Evolutionary conservation across 1,140 invertebrate species (phyloP).

Genomic region (Nebria ingens): DNA sequence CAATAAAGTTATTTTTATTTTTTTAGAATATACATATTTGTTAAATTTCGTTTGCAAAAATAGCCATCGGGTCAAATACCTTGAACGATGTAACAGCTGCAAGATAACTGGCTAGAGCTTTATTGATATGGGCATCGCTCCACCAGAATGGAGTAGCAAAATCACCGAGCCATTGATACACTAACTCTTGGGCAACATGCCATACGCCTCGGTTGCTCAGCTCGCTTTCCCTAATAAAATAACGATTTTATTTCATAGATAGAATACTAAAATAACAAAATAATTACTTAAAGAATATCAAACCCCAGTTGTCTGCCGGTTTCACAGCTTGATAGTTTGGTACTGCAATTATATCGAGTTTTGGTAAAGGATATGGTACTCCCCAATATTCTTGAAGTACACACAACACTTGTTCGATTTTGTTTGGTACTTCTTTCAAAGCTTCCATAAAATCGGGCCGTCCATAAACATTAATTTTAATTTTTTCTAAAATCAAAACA

Average conservation of each 20-base stretch:
- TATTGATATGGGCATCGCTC: conserved; percentile 58
- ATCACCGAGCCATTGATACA: conserved; percentile 66
- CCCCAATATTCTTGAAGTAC: conserved; percentile 61
- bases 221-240: conserved; percentile 51
- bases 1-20: conserved; percentile 1
- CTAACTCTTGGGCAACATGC: conserved; percentile 52
- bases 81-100: conserved; percentile 53
- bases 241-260: conserved; percentile 1
- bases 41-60: conserved; percentile 1
- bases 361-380: conserved; percentile 54
- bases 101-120: conserved; percentile 61
- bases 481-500: conserved; percentile 20
- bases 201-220: conserved; percentile 46
- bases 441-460: conserved; percentile 55
- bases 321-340: conserved; percentile 63
- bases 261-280: conserved; percentile 9
- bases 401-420: conserved; percentile 51
- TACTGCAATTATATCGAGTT: conserved; percentile 73
- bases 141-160: conserved; percentile 59
- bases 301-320: conserved; percentile 64
- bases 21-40: conserved; percentile 10
- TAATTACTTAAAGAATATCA: conserved; percentile 63
- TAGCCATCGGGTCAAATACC: conserved; percentile 34
- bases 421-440: conserved; percentile 48
- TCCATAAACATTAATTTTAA: conserved; percentile 56